Evolutionary conservation across 1,140 invertebrate genomes (phyloP).

Genomic region (Physella acuta): DNA sequence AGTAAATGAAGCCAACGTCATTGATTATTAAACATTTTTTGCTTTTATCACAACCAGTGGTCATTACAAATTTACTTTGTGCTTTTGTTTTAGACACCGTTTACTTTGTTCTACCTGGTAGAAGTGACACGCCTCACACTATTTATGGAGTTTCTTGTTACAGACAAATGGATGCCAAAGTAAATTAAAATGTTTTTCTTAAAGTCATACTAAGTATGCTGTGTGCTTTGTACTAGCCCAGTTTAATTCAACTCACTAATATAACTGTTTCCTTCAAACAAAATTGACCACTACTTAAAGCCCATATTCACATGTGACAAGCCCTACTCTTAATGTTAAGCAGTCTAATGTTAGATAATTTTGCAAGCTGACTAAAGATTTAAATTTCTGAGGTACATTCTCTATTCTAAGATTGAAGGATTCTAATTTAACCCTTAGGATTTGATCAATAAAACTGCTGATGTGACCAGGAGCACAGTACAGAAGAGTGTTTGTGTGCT

Average conservation of each 20-base stretch:
- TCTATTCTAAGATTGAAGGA: slow-evolving; percentile 98
- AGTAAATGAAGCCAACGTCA: too few species aligned
- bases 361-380: too few species aligned
- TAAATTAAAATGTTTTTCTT: slow-evolving; percentile 57
- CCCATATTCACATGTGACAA: too few species aligned
- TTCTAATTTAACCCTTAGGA: slow-evolving; percentile 83
- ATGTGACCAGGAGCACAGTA: slow-evolving; percentile 92
- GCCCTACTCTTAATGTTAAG: too few species aligned
- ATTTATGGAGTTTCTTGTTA: slow-evolving; percentile 97
- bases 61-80: too few species aligned
- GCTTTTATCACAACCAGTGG: too few species aligned
- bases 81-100: slow-evolving; percentile 75
- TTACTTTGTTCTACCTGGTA: slow-evolving; percentile 93
- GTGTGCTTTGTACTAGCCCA: background rate
- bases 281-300: too few species aligned
- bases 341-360: too few species aligned
- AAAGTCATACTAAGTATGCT: background rate
- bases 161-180: slow-evolving; percentile 93
- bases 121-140: slow-evolving; percentile 64
- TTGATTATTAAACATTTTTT: too few species aligned
- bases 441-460: slow-evolving; percentile 89
- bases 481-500: slow-evolving; percentile 92
- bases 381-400: too few species aligned
- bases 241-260: too few species aligned
- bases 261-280: too few species aligned